phyloP scores from a whole-genome alignment of 92 coral and sea anemone species.

The Plumapathes pennacea region DNA sequence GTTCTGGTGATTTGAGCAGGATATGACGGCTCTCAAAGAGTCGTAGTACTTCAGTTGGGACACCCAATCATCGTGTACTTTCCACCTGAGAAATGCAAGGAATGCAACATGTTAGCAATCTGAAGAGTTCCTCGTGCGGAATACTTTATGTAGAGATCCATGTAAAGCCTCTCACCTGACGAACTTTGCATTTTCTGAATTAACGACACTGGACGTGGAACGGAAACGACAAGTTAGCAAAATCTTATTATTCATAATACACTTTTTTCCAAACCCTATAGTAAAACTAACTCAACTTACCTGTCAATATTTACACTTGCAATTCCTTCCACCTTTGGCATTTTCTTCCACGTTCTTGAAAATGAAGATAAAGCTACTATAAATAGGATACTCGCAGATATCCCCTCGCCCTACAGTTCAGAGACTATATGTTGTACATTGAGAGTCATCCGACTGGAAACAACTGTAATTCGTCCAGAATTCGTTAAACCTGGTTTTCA shows the following conservation, averaged over 20 bases:
- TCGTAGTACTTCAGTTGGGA: slow-evolving; percentile 94
- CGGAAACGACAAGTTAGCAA: slow-evolving; percentile 4
- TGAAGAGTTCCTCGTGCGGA: not conserved
- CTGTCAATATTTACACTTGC: slow-evolving; percentile 99
- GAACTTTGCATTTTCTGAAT: slow-evolving; percentile 83
- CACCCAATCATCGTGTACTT: slow-evolving; percentile 99
- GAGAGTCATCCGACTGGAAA: no score
- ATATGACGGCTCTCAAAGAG: slow-evolving; percentile 93
- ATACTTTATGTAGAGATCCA: not conserved
- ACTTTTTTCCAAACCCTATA: no score
- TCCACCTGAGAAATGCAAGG: slow-evolving; percentile 68
- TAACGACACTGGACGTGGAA: slow-evolving; percentile 75
- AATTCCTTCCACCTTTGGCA: slow-evolving; percentile 99
- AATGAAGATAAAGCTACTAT: not conserved
- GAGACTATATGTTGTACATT: no score
- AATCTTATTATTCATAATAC: no score
- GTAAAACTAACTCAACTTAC: no score
- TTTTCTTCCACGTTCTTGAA: slow-evolving; percentile 93
- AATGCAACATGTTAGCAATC: not conserved
- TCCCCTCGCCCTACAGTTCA: no score
- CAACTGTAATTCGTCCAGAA: no score
- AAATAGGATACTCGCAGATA: no score
- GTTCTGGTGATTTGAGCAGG: slow-evolving; percentile 93
- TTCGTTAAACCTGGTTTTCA: no score
- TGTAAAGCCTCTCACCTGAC: slow-evolving; percentile 81